Percentiles rank a stretch among this genome's conserved stretches.
Evolutionary conservation across 2,797 vertebrate species (phyloP).

Genomic region (Rachycentron canadum): DNA sequence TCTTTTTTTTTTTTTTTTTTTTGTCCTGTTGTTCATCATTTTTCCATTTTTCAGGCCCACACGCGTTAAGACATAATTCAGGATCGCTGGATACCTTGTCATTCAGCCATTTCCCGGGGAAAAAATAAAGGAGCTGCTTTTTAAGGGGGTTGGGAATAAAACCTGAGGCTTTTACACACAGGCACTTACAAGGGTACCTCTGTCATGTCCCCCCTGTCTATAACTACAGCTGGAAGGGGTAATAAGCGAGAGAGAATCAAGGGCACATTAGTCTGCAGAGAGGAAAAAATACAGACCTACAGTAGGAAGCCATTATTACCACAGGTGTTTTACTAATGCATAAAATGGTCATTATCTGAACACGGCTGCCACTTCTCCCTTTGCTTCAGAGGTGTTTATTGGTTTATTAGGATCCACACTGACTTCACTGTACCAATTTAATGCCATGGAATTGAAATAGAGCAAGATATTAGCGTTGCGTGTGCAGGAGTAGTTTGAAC

Average conservation of each 20-base stretch:
- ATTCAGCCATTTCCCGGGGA: slow-evolving; percentile 58
- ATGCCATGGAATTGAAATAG: slow-evolving; percentile 63
- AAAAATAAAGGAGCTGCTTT: slow-evolving; percentile 59
- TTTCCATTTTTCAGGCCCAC: slow-evolving; percentile 78
- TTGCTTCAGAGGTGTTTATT: slow-evolving; percentile 73
- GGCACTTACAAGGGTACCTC: slow-evolving; percentile 48
- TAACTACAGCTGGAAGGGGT: slow-evolving; percentile 57
- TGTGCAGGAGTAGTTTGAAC: slow-evolving; percentile 43
- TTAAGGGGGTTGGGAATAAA: slow-evolving; percentile 37
- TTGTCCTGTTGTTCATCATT: slow-evolving; percentile 78
- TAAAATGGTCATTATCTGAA: slow-evolving; percentile 73
- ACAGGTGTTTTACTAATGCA: slow-evolving; percentile 75
- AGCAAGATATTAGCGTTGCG: slow-evolving; percentile 62
- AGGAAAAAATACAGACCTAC: slow-evolving; percentile 17
- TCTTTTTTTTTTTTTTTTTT: slow-evolving; percentile 43
- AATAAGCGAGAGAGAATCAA: slow-evolving; percentile 73
- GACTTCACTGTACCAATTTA: slow-evolving; percentile 66
- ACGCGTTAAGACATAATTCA: slow-evolving; percentile 63
- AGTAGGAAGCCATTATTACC: slow-evolving; percentile 66
- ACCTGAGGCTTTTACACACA: slow-evolving; percentile 52
- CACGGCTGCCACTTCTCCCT: slow-evolving; percentile 48
- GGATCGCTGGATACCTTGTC: slow-evolving; percentile 65
- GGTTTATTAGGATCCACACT: slow-evolving; percentile 74
- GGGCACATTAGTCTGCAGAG: slow-evolving; percentile 62
- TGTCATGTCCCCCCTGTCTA: slow-evolving; percentile 44